These are phyloP conservation scores for Pinctada fucata DNA, from an alignment of 2,888 invertebrate species.

Conservation along the genomic window DNA sequence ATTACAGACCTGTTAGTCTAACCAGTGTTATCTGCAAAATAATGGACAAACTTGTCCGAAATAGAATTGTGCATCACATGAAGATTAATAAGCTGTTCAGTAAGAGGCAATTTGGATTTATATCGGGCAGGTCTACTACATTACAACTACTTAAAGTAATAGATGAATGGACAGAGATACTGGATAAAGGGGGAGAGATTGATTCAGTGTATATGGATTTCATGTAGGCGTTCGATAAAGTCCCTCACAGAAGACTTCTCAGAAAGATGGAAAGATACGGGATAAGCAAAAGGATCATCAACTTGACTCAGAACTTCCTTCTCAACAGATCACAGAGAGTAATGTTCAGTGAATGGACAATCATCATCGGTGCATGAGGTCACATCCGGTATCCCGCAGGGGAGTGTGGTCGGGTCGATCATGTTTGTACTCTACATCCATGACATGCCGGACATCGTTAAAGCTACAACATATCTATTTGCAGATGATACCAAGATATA, in stretches of 20 bases:
- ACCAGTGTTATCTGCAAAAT: slow-evolving; percentile 14
- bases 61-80: slow-evolving; percentile 7
- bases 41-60: slow-evolving; percentile 17
- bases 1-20: slow-evolving; percentile 29
- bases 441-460: background rate
- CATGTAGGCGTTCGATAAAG: slow-evolving; percentile 28
- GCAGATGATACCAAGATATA: background rate
- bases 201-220: slow-evolving; percentile 29
- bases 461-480: background rate
- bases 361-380: background rate
- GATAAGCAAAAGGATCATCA: background rate
- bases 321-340: slow-evolving; percentile 9
- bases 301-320: slow-evolving; percentile 12
- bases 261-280: slow-evolving; percentile 5
- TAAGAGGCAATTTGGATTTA: slow-evolving; percentile 31
- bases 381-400: background rate
- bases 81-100: slow-evolving; percentile 5
- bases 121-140: slow-evolving; percentile 29
- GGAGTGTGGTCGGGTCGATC: background rate
- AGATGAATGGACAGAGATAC: slow-evolving; percentile 28
- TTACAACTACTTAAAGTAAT: slow-evolving; percentile 24
- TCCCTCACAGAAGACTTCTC: slow-evolving; percentile 22
- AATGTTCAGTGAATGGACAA: background rate
- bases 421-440: background rate
- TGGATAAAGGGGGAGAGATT: slow-evolving; percentile 13